Evolutionary conservation across 2,113 vertebrate genomes (phyloP).

Genomic region (Atlantisia rogersi): DNA sequence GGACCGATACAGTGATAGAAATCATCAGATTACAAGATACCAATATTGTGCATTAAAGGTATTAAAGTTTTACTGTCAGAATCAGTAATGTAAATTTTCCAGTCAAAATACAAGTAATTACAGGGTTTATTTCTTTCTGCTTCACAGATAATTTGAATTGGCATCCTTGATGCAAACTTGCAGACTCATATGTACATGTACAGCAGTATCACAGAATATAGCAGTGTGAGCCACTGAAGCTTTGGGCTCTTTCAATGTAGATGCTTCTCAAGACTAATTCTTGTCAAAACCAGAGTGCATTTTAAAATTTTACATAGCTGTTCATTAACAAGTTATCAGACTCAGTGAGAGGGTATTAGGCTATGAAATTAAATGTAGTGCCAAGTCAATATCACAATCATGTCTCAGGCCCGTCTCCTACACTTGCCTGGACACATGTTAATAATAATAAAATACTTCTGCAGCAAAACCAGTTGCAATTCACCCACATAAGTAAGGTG

Average conservation of each 20-base stretch:
- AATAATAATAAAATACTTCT: background rate
- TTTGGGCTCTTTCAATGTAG: background rate
- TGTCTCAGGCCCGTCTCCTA: background rate
- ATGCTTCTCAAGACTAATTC: background rate
- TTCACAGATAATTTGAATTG: background rate
- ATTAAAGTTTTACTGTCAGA: background rate
- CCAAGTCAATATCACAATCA: background rate
- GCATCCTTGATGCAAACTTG: background rate
- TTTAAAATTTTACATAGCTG: background rate
- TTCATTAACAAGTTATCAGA: background rate
- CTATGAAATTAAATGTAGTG: background rate
- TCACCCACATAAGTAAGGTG: background rate
- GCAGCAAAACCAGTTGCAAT: background rate
- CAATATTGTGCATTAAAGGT: slow-evolving; percentile 98
- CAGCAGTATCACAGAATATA: background rate
- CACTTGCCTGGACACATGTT: background rate
- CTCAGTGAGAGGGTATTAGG: background rate
- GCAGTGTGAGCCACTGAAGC: background rate
- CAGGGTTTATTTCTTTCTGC: background rate
- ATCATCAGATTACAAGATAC: slow-evolving; percentile 98
- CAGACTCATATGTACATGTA: background rate
- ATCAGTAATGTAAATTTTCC: background rate
- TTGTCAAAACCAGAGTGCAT: background rate
- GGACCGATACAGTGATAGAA: slow-evolving; percentile 96
- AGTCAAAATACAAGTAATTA: background rate